Evolutionary conservation across 1,140 invertebrate genomes (phyloP), one percentile per base, ranked within the genome.

Genomic region (Ostrea edulis): DNA sequence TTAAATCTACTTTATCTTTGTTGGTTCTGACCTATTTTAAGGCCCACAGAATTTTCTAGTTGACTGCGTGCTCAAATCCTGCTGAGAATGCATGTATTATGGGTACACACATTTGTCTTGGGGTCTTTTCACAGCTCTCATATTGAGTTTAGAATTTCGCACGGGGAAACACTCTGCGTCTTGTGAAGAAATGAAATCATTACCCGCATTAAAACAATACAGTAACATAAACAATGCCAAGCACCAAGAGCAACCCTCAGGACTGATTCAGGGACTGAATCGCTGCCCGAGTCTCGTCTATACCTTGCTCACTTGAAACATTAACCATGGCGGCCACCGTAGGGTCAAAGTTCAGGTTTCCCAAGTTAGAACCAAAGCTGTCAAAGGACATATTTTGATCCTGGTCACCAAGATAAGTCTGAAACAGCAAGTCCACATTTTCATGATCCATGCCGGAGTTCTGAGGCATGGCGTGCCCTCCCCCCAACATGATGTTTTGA

Each of bases 381-480:
- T 90, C 86, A 55, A 89, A 89, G 0, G 87, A 88, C 55, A 88
- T 82, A 54, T 86, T 89, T n/a, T 84, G 54, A n/a, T 55, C 85
- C 71, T 90, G 86, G 68, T 90, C 89, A 82, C 87, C 82, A 82
- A 91, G 58, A 82, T 91, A 91, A 14, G 87, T 82, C 22, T 91
- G 90, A 82, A 91, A 44, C 86, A 91, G 87, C 44, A 44, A 25
- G 44, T 68, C 51, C 9, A 55, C 53, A 44, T 88, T 82, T 8
- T 89, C 58, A 7, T 62, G 58, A 35, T 81, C 25, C 14, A 62
- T 58, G 20, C 53, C 84, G 3, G 58, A 55, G 25, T 65, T 44
- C 54, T 87, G 89, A n/a, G 22, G 54, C 89, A 89, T 86, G 2
- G 71, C 54, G 25, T 85, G 83, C 44, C 87, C 89, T 29, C 62